Evolutionary conservation across 2,888 invertebrate species (phyloP).

Genomic region (Leucania comma): DNA sequence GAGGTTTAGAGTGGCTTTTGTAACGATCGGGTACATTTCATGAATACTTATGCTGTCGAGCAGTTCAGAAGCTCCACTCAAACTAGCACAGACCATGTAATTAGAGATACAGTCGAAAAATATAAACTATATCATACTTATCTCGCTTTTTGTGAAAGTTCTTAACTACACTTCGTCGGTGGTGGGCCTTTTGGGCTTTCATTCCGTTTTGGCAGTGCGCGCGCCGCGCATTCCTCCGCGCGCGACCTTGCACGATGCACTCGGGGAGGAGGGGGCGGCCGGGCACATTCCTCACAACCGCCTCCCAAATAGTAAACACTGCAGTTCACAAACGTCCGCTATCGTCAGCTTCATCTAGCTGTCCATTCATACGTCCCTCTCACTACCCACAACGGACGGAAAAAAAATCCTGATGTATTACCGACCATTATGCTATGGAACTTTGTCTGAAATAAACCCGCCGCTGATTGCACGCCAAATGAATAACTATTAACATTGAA

Average conservation of each 20-base stretch:
- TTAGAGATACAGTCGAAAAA: too few species aligned
- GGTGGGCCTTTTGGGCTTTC: constrained; percentile 39
- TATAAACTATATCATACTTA: too few species aligned
- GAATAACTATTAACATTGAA: constrained; percentile 69
- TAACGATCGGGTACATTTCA: background rate
- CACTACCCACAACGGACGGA: constrained; percentile 61
- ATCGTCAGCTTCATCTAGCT: constrained; percentile 67
- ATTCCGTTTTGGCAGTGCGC: constrained; percentile 35
- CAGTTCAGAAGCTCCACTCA: background rate
- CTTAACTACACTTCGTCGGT: too few species aligned
- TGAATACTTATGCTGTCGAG: background rate
- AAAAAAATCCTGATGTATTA: constrained; percentile 72
- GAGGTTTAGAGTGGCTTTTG: background rate
- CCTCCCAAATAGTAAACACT: constrained; percentile 66
- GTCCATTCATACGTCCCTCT: constrained; percentile 76
- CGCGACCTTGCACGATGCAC: constrained; percentile 74
- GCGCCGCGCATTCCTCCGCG: constrained; percentile 70
- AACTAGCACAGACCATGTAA: background rate
- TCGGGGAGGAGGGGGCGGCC: constrained; percentile 25
- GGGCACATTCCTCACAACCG: constrained; percentile 70
- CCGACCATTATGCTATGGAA: constrained; percentile 67
- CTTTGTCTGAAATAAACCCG: constrained; percentile 55
- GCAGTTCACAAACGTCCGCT: constrained; percentile 64
- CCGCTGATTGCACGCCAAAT: constrained; percentile 61
- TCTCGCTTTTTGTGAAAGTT: too few species aligned